These are phyloP conservation scores for Choristoneura rosaceana DNA, from an alignment of 2,888 invertebrate genomes.

Conservation along the genomic window DNA sequence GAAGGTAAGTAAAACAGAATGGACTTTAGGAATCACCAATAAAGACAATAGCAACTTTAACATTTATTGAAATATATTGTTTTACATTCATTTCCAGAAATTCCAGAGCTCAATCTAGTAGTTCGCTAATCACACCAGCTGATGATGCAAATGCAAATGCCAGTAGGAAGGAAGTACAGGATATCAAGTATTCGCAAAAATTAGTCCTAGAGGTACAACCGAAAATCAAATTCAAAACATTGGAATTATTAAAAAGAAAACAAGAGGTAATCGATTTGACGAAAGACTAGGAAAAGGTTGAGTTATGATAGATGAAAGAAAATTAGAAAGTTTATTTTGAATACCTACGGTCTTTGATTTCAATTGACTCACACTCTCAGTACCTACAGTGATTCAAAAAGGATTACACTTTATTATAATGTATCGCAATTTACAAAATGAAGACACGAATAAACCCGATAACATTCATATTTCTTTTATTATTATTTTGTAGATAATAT, in stretches of 20 bases:
- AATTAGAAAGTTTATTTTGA: background rate
- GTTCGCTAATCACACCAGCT: background rate
- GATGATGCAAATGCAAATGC: background rate
- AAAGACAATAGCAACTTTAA: too few relatives aligned
- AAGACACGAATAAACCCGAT: too few relatives aligned
- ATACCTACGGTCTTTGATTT: background rate
- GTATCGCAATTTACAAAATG: too few relatives aligned
- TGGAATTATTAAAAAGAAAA: slow-evolving; percentile 47
- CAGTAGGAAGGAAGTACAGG: background rate
- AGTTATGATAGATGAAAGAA: background rate
- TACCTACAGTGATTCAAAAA: too few relatives aligned
- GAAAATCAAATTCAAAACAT: slow-evolving; percentile 47
- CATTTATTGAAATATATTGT: too few relatives aligned
- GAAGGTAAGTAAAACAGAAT: slow-evolving; percentile 50
- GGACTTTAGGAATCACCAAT: too few relatives aligned
- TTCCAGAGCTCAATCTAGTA: background rate
- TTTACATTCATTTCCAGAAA: background rate
- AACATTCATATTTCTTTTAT: too few relatives aligned
- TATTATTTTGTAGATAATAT: too few relatives aligned
- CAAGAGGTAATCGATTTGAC: slow-evolving; percentile 47
- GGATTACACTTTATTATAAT: too few relatives aligned
- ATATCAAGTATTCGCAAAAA: background rate
- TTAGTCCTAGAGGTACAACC: background rate
- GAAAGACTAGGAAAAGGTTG: background rate
- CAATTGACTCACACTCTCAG: too few relatives aligned